Percentiles rank a stretch among this genome's conserved stretches.
Conservation (phyloP, 2,797 vertebrate genomes). For the Fringilla coelebs region DNA sequence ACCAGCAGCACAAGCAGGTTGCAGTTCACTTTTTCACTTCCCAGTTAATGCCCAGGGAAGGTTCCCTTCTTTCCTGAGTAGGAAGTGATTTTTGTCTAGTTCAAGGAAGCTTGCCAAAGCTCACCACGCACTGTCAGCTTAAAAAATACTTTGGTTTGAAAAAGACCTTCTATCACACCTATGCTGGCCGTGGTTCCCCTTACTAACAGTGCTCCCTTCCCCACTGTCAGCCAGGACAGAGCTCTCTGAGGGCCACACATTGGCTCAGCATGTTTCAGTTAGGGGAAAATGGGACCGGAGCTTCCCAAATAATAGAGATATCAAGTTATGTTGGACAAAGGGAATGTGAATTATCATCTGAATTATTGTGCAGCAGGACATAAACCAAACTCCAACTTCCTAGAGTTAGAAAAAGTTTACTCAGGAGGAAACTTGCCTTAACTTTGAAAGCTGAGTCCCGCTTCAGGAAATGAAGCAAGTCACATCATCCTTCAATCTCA, state of each 20-base stretch:
- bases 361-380: slow-evolving; percentile 48
- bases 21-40: slow-evolving; percentile 33
- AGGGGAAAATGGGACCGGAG: neutral
- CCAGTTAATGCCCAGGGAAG: neutral
- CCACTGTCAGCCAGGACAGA: neutral
- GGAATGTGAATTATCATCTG: slow-evolving; percentile 35
- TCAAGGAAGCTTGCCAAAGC: slow-evolving; percentile 11
- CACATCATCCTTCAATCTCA: slow-evolving; percentile 63
- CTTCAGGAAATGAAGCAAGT: slow-evolving; percentile 57
- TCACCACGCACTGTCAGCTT: neutral
- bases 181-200: neutral
- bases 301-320: slow-evolving; percentile 49
- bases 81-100: neutral
- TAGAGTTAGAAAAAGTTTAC: slow-evolving; percentile 45
- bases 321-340: slow-evolving; percentile 36
- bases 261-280: neutral
- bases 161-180: slow-evolving; percentile 12
- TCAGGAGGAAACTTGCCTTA: slow-evolving; percentile 45
- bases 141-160: neutral
- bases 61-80: neutral
- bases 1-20: neutral
- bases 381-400: slow-evolving; percentile 55
- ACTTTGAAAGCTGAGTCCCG: slow-evolving; percentile 45
- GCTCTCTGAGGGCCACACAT: neutral
- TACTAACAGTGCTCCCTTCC: neutral